Base-by-base conservation (phyloP, 2,113 vertebrate species). In the Hippocampus mohnikei region DNA sequence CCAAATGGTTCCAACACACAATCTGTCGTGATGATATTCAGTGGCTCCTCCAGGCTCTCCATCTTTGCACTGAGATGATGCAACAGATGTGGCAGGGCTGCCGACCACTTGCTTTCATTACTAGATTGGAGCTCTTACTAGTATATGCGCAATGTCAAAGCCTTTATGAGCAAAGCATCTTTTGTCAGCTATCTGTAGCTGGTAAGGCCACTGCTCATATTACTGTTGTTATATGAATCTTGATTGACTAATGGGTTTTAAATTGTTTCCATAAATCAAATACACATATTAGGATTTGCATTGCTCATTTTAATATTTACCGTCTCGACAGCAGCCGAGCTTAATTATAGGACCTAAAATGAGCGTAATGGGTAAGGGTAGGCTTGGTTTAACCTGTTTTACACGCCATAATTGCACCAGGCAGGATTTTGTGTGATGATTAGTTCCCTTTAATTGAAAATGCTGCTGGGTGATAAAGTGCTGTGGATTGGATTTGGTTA, bases 21-120 rank as follows among this genome's bases (percentile, higher is more conserved):
- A 86, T 90, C 82, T 77, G 84, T 90, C 88, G 88, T 71, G 59
- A 83, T 91, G 86, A 83, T 81, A 78, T 70, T 67, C 78, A 80
- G 79, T 79, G 80, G 75, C 44, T 61, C 13, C 33, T 67, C 86
- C 70, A 72, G 78, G 74, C 76, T 84, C 88, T 88, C 87, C 81
- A 84, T 88, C 85, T 82, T 74, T 81, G 72, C 74, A 48, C 69
- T 73, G 53, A 78, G 75, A 74, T 84, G 87, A 87, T 79, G 81
- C 79, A 86, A 79, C 85, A 74, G 78, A 85, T 84, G 75, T 83
- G 84, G 76, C 81, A 73, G 74, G 59, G 71, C 64, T 69, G 66
- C 62, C 64, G 55, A 71, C 77, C 77, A 67, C 65, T 74, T 75
- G 84, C 65, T 76, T 78, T 84, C 80, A 80, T 82, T 81, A 81